phyloP scores from a whole-genome alignment of 37 sponge, comb jelly and placozoan genomes.

The Chondrilla cf. caribensis region DNA sequence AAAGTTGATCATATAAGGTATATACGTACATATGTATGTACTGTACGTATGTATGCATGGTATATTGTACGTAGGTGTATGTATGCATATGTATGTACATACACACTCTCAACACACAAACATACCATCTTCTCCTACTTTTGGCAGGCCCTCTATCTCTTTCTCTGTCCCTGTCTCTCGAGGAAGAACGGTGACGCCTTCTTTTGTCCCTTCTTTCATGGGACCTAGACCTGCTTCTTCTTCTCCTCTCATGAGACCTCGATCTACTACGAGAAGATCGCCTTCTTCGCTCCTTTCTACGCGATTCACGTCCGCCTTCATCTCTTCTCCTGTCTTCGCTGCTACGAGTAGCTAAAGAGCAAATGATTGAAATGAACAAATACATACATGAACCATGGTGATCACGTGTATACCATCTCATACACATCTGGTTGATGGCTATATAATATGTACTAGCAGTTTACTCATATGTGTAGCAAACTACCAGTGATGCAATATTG shows the following conservation, averaged over 20 bases:
- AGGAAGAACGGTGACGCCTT: constrained; percentile 24
- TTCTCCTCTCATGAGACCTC: constrained; percentile 32
- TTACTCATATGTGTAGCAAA: too few relatives aligned
- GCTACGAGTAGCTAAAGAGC: background rate
- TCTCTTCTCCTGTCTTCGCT: constrained; percentile 14
- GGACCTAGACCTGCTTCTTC: constrained; percentile 30
- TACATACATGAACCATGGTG: too few relatives aligned
- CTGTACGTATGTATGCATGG: too few relatives aligned
- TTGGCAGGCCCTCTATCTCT: background rate
- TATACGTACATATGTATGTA: too few relatives aligned
- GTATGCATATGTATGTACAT: too few relatives aligned
- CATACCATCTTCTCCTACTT: constrained; percentile 26
- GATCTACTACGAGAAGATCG: constrained; percentile 25
- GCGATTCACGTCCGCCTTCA: constrained; percentile 18
- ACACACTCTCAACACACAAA: background rate
- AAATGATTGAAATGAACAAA: too few relatives aligned
- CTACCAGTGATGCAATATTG: too few relatives aligned
- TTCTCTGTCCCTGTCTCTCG: constrained; percentile 18
- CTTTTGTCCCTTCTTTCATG: background rate
- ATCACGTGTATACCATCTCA: too few relatives aligned
- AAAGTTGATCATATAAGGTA: too few relatives aligned
- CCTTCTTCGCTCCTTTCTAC: background rate
- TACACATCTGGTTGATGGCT: too few relatives aligned
- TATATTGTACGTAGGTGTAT: too few relatives aligned
- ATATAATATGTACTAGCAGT: too few relatives aligned